Percentiles rank a stretch among this genome's conserved stretches.
These are phyloP conservation scores for cattle (Bos taurus) DNA, from an alignment of 2,113 vertebrate genomes.

Conservation along the genomic window ARS-UCD2.0 NC_037335.1:98951501-98952000, in stretches of 20 bases:
- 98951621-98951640: rapidly evolving
- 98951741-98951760: background rate
- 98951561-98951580: background rate
- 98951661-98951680: background rate
- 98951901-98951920: background rate
- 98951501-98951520: background rate
- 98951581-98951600: background rate
- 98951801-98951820: background rate
- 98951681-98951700: slow-evolving; percentile 44
- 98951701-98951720: background rate
- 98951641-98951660: background rate
- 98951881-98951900: background rate
- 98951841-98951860: background rate
- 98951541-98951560: background rate
- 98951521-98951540: background rate
- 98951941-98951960: background rate
- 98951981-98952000: background rate
- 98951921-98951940: background rate
- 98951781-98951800: background rate
- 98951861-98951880: background rate
- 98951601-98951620: rapidly evolving
- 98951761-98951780: background rate
- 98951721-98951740: background rate
- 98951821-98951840: background rate
- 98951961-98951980: background rate